Evolutionary conservation across 2,113 vertebrate genomes (phyloP), one percentile per base, ranked within the genome.

Genomic region (Oreochromis spilurus): DNA sequence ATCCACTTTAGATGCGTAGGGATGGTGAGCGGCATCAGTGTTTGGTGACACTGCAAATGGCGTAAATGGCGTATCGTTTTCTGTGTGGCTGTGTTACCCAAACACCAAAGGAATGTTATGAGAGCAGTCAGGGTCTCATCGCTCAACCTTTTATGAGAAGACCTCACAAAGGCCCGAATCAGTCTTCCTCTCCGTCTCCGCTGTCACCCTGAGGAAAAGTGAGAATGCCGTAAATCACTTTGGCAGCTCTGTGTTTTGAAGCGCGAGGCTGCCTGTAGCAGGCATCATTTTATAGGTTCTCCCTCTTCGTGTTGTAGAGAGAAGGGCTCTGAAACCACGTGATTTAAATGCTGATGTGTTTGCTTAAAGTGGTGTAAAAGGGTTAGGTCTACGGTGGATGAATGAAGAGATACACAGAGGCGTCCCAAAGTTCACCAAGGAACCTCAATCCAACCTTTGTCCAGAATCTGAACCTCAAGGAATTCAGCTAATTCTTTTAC

Each of bases 21-120:
- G 50, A 83, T 2, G 45, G 43, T 62, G 65, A 90, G 67, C 21
- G 7, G 9, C 70, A 13, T 91, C 89, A 82, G 91, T 93, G 89
- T 95, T 95, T 87, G 85, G 93, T 90, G 92, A 94, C 92, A 14
- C n/a, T 60, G 81, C 91, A 87, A 86, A 88, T 79, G 80, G 83
- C 82, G 26, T 86, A 84, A 93, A 93, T 79, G 91, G 89, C 89
- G 60, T 92, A 95, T 95, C 92, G 65, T 88, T 93, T 95, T 95
- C 92, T 92, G 91, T 95, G 93, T 84, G 88, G 88, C 86, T 90
- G 92, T 93, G 94, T 96, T 95, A 93, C 87, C 90, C 90, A 93
- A 96, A 96, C 94, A 97, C 86, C 86, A 90, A 87, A 93, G 94
- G 94, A 96, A 96, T 95, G 95, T 96, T 96, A 94, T 95, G 94